These are phyloP conservation scores for Macaca mulatta DNA, from an alignment of 2,113 vertebrate species.

Conservation along the genomic window DNA sequence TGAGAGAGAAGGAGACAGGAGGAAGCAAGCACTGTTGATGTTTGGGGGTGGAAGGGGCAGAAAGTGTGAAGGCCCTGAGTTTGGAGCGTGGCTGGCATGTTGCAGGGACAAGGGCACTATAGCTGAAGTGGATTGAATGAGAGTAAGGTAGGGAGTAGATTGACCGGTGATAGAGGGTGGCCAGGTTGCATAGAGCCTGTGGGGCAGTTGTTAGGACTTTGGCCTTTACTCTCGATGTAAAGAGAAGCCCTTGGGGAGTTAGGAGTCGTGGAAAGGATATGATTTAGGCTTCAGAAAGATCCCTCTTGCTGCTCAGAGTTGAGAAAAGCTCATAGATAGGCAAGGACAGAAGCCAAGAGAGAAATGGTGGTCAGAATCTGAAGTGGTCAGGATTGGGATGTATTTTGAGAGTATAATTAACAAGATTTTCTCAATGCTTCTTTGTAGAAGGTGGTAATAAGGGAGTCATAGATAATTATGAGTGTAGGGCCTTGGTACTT, in stretches of 20 bases:
- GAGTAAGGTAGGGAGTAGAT: too few species aligned
- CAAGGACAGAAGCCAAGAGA: not conserved
- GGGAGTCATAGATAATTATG: not conserved
- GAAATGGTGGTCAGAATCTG: not conserved
- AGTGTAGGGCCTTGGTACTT: not conserved
- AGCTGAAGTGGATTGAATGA: not conserved
- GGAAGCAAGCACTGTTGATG: not conserved
- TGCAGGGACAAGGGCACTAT: not conserved
- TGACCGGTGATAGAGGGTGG: not conserved
- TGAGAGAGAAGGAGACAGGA: not conserved
- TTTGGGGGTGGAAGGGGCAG: not conserved
- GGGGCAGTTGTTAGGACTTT: not conserved
- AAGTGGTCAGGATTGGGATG: not conserved
- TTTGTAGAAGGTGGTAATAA: not conserved
- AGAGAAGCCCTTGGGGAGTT: not conserved
- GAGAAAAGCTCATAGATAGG: not conserved
- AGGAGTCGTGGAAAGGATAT: not conserved
- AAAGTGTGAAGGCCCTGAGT: not conserved
- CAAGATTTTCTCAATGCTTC: not conserved
- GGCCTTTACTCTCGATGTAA: not conserved
- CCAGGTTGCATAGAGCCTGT: not conserved
- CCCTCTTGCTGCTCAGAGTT: not conserved
- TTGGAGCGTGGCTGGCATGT: not conserved
- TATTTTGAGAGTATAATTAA: not conserved
- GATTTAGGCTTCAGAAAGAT: not conserved